Conservation (phyloP, 2,888 invertebrate genomes). For the Eupithecia centaureata region DNA sequence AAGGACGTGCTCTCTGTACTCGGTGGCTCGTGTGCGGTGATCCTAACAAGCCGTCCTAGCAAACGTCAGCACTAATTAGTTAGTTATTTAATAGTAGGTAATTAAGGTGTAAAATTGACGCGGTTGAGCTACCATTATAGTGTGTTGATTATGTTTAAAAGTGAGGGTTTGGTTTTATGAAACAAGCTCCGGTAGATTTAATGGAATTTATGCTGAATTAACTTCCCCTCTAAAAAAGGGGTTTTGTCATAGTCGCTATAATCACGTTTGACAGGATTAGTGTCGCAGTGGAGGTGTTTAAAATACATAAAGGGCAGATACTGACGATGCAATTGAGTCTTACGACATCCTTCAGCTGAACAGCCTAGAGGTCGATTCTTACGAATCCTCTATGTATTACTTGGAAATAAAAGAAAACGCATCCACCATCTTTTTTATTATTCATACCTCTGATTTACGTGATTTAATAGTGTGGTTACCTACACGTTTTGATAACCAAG, state of each 20-base stretch:
- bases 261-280: too few relatives aligned
- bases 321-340: too few relatives aligned
- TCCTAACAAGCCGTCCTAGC: constrained; percentile 21
- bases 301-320: too few relatives aligned
- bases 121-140: neutral
- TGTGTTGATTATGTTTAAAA: neutral
- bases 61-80: constrained; percentile 33
- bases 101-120: constrained; percentile 19
- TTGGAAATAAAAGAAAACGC: neutral
- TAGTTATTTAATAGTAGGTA: constrained; percentile 25
- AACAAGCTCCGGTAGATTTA: too few relatives aligned
- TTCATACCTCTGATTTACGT: neutral
- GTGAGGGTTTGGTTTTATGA: neutral
- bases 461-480: neutral
- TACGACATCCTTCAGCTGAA: too few relatives aligned
- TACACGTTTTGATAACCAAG: neutral
- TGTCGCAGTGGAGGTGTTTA: too few relatives aligned
- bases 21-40: neutral
- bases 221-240: neutral
- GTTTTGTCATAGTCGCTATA: neutral
- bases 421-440: neutral
- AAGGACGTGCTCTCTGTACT: constrained; percentile 8
- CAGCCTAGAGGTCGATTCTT: too few relatives aligned
- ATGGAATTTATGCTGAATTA: neutral
- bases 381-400: too few relatives aligned